phyloP scores from a whole-genome alignment of 1,140 invertebrate genomes.

The Tetramorium simillimum region DNA sequence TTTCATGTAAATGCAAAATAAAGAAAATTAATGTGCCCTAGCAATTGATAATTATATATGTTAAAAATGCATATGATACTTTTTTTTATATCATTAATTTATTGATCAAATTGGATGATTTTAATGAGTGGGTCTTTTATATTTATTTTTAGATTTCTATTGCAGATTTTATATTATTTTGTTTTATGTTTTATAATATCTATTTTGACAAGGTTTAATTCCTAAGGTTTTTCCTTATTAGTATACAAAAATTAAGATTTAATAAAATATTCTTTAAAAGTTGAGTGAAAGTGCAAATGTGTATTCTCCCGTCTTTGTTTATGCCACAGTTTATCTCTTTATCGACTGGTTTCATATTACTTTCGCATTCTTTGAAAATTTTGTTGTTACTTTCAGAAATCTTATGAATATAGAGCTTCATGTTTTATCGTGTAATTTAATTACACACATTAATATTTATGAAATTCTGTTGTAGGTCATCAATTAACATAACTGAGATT shows the following conservation, averaged over 20 bases:
- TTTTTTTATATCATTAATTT: not conserved
- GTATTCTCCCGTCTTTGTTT: not conserved
- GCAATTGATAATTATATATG: not conserved
- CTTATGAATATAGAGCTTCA: constrained; percentile 6
- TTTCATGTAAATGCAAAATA: not conserved
- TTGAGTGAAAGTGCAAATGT: not conserved
- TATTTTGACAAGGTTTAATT: not conserved
- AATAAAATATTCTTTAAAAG: not conserved
- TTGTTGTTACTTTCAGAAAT: not conserved
- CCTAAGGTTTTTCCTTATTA: no score
- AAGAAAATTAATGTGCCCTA: not conserved
- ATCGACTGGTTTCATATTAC: not conserved
- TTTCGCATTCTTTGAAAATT: not conserved
- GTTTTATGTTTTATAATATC: not conserved
- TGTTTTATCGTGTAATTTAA: not conserved
- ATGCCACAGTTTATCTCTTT: not conserved
- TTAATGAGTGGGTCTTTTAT: not conserved
- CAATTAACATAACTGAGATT: not conserved
- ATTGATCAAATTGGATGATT: no score
- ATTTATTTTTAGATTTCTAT: not conserved
- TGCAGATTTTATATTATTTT: not conserved
- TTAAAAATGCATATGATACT: not conserved
- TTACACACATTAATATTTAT: not conserved
- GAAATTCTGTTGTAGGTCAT: not conserved
- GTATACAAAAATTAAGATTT: not conserved